A percentile compares a stretch with the other conserved stretches of the same genome.
These are phyloP conservation scores for Desmophyllum pertusum DNA, from an alignment of 92 coral and sea anemone species.

Conservation along the genomic window DNA sequence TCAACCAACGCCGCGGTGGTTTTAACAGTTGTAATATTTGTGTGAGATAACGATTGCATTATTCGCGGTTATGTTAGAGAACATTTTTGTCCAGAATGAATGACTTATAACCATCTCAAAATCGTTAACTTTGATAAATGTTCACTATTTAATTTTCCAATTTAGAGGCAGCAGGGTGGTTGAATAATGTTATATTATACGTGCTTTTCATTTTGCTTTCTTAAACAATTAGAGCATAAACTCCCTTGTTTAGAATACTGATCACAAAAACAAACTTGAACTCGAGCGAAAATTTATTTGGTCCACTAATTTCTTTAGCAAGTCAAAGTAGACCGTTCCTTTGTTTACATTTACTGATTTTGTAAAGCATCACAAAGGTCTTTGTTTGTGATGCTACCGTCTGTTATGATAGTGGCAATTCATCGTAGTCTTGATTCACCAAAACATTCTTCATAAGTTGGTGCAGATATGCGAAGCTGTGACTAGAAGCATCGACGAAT, in stretches of 20 bases:
- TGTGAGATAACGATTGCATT: not conserved
- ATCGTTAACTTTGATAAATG: not conserved
- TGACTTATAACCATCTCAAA: not conserved
- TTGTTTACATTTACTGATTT: constrained; percentile 31
- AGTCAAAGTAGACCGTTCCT: constrained; percentile 23
- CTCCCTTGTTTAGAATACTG: constrained; percentile 16
- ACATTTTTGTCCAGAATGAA: not conserved
- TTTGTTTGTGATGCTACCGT: constrained; percentile 3
- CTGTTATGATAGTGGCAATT: constrained; percentile 2
- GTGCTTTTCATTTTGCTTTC: not conserved
- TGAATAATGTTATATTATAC: not conserved
- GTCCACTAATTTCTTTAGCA: constrained; percentile 15
- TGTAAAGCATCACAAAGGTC: constrained; percentile 17
- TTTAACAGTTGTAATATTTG: not conserved
- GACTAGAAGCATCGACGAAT: not conserved
- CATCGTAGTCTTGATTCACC: too few species aligned
- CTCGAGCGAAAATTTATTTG: not conserved
- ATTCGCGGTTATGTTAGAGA: not conserved
- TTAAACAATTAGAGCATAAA: not conserved
- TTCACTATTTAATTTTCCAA: not conserved
- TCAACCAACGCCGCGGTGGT: too few species aligned
- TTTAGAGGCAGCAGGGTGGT: not conserved
- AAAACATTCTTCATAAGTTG: not conserved
- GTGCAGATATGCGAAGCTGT: not conserved
- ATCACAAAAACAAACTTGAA: constrained; percentile 22